Percentiles rank a stretch among this genome's conserved stretches.
phyloP scores from a whole-genome alignment of 2,888 invertebrate genomes.

The Macrophya annulata region DNA sequence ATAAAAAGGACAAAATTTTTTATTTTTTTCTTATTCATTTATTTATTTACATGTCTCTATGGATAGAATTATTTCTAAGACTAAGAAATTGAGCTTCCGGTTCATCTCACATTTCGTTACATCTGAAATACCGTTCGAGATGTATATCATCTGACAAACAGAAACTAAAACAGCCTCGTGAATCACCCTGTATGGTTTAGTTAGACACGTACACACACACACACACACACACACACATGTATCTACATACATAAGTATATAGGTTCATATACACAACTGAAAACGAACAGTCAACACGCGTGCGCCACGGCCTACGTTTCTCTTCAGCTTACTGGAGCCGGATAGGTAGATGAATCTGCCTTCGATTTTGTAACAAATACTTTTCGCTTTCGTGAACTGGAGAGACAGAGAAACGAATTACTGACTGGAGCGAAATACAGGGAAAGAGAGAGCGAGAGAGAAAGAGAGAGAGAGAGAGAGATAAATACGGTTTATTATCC shows the following conservation, averaged over 20 bases:
- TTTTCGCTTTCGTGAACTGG: conserved; percentile 41
- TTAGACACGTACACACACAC: background rate
- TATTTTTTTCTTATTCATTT: background rate
- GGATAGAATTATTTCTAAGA: background rate
- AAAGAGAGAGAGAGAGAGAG: background rate
- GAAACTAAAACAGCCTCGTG: conserved; percentile 25
- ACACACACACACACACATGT: background rate
- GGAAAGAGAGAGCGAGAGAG: background rate
- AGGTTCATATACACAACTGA: background rate
- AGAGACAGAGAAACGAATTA: conserved; percentile 13
- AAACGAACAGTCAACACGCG: conserved; percentile 45
- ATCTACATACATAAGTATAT: background rate
- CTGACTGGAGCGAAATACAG: background rate
- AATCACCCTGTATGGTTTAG: conserved; percentile 49
- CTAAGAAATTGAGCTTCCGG: background rate
- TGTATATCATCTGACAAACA: background rate
- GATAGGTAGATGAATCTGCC: conserved; percentile 48
- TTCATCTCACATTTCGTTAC: background rate
- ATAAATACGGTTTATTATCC: conserved; percentile 1
- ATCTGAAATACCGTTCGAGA: background rate
- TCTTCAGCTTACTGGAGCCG: conserved; percentile 25
- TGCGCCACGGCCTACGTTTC: conserved; percentile 40
- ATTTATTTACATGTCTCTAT: background rate
- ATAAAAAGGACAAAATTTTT: background rate
- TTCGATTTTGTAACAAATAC: conserved; percentile 52